Percentiles rank a stretch among this genome's conserved stretches.
These are phyloP conservation scores for Xenotilapia longispinis DNA, from an alignment of 2,113 vertebrate species.

Conservation along the genomic window DNA sequence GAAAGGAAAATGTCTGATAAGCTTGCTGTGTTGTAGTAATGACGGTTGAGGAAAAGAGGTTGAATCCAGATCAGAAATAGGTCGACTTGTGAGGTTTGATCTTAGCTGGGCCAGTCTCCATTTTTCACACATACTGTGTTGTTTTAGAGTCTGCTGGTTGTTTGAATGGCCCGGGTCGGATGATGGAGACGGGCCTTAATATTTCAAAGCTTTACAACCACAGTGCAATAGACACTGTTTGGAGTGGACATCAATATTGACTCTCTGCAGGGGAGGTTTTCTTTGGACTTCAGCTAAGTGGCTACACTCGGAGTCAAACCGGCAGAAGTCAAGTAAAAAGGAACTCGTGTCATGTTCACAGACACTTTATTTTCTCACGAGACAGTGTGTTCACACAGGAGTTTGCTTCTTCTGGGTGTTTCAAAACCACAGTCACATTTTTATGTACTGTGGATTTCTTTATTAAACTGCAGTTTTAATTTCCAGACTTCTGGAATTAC, in stretches of 20 bases:
- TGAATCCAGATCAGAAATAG: not conserved
- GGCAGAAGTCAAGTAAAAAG: not conserved
- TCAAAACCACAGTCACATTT: not conserved
- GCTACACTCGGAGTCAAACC: not conserved
- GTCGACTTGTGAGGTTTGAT: not conserved
- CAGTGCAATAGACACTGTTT: not conserved
- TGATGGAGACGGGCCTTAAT: not conserved
- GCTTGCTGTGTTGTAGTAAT: not conserved
- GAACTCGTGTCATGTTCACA: not conserved
- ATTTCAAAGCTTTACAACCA: not conserved
- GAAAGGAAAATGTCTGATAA: not conserved
- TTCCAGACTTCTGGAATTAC: not conserved
- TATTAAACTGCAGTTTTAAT: not conserved
- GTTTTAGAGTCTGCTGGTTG: not conserved
- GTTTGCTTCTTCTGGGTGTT: not conserved
- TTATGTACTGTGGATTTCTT: not conserved
- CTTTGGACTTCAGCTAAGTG: constrained; percentile 9
- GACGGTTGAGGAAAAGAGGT: not conserved
- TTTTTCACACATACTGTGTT: not conserved
- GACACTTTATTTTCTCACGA: not conserved
- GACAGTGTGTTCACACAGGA: not conserved
- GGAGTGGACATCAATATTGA: not conserved
- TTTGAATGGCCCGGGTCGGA: not conserved
- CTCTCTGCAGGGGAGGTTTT: constrained; percentile 15
- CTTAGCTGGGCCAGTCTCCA: not conserved